Percentiles rank a stretch among this genome's conserved stretches.
Conservation (phyloP, 2,113 vertebrate species). For the Corydoras maculifer region DNA sequence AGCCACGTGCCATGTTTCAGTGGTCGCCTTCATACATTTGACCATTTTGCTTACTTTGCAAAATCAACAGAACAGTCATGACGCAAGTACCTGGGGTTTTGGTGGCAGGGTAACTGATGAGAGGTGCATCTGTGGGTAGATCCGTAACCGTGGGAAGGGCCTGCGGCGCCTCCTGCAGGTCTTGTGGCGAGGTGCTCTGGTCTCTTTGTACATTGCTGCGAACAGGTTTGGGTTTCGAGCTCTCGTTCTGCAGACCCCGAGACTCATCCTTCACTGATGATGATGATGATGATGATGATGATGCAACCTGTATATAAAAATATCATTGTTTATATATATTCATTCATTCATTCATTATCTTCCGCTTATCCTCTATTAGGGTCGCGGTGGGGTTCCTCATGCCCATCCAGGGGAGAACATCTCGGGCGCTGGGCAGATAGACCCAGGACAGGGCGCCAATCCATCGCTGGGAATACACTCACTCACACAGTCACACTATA, state of each 20-base stretch:
- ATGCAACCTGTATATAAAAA: not conserved
- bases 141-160: slow-evolving; percentile 26
- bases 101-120: slow-evolving; percentile 56
- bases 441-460: too few relatives aligned
- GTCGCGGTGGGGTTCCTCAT: too few relatives aligned
- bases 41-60: too few relatives aligned
- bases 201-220: slow-evolving; percentile 67
- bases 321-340: too few relatives aligned
- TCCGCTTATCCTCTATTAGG: too few relatives aligned
- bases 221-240: slow-evolving; percentile 46
- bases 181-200: slow-evolving; percentile 55
- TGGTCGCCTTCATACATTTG: not conserved
- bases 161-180: not conserved
- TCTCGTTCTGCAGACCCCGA: slow-evolving; percentile 52
- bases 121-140: slow-evolving; percentile 44
- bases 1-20: too few relatives aligned
- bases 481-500: too few relatives aligned
- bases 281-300: too few relatives aligned
- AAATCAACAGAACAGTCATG: not conserved
- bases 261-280: slow-evolving; percentile 43
- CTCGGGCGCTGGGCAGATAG: too few relatives aligned
- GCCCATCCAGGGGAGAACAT: too few relatives aligned
- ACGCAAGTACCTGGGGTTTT: slow-evolving; percentile 61
- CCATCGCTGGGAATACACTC: too few relatives aligned
- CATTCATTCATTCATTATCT: too few relatives aligned